Evolutionary conservation across 2,113 vertebrate species (phyloP), one percentile per base, ranked within the genome.

Genomic region (Sardina pilchardus): DNA sequence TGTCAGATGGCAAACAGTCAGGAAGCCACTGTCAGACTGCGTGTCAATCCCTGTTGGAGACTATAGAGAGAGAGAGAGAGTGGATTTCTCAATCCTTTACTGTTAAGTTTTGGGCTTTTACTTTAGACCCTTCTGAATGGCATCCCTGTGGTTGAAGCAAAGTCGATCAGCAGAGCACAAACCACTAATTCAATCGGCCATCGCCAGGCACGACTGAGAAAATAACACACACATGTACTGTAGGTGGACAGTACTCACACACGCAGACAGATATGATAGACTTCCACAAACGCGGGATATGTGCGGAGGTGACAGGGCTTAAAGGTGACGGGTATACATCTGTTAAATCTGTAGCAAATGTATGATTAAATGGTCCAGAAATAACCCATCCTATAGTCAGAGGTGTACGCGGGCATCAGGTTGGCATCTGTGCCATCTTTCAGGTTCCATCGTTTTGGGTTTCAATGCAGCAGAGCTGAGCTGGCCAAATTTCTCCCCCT

Each of bases 401-500:
- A 36, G 26, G 48, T 36, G 63, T 36, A 17, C 34, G 45, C 53
- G 84, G 84, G 45, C 71, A 6, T 34, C 5, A n/a, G 80, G 86
- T 19, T 3, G 82, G 44, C 48, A 83, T 26, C 1, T 82, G 39
- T 83, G 83, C 44, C 81, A 56, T 85, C 48, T 86, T 83, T 85
- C 80, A 78, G 71, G 50, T 39, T 75, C 34, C 34, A 0, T 84
- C 67, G 89, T 92, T 89, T 90, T 90, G 82, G 84, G 86, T 91
- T 91, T 89, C 91, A 93, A 86, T 90, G 90, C 87, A 84, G 86
- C 71, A 88, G 75, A 82, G 88, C 86, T 90, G 63, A 75, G 67
- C 67, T 75, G 67, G 34, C 17, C 67, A 16, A 16, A 75, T 17
- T 14, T 36, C 30, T 36, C 85, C 24, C 21, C 56, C 8, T 21